Base-by-base conservation (phyloP, 2,888 invertebrate species). In the Sesamia inferens region DNA sequence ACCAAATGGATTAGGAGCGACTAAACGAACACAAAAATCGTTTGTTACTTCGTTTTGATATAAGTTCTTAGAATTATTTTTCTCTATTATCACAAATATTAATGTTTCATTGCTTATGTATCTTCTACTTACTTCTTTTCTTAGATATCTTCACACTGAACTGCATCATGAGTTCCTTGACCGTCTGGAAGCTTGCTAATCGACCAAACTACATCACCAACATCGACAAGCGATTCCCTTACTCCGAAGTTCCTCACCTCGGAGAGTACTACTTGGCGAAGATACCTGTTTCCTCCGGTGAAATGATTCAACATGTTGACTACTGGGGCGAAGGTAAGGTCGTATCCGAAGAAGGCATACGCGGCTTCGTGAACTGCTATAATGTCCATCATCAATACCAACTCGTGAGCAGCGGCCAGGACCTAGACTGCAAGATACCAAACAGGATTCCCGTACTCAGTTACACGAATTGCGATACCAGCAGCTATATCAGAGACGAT, bases 311-410 rank as follows among this genome's bases (percentile, higher is more conserved):
- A 1, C 88, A 88, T 54, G 87, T 92, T 4, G 90, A 91, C 74
- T 92, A 92, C 69, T 92, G 91, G 91, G 91, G 91, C 14, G 91
- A 91, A 73, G 91, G 91, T 0, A 85, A 82, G 70, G 80, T 90
- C 5, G 67, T 67, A 5, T 55, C 79, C 1, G 47, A 64, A 5
- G 73, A 63, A 0, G 87, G 85, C 1, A 63, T 61, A 22, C 87
- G 85, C 47, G 91, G 91, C 0, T 91, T 89, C 72, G 10, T 74
- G 5, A 80, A 90, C 61, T 88, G 90, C 65, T 91, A 90, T 72
- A 90, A 90, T 48, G 87, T 91, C 7, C 90, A 91, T 75, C 87
- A 88, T 68, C 82, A 87, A 24, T 83, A 83, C 64, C 89, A 88
- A 69, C 83, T 88, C 10, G 90, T 91, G 7, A 88, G 89, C 75